Base-by-base conservation (phyloP, 2,888 invertebrate genomes). In the Poecilus cupreus region DNA sequence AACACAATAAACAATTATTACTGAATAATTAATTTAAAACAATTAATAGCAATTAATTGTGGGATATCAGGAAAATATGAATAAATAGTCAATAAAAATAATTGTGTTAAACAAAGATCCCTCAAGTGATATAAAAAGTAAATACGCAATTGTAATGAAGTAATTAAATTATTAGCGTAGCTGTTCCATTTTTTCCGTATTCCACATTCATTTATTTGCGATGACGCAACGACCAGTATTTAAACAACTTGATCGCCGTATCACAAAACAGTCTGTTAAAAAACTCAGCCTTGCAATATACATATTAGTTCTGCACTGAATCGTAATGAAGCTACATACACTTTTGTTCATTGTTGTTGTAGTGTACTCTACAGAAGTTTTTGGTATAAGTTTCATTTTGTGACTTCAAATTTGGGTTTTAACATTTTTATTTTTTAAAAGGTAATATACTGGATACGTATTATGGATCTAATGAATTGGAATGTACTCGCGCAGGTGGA, bases 51-150 rank as follows among this genome's bases (percentile, higher is more conserved):
- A n/a, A n/a, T n/a, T n/a, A n/a, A n/a, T n/a, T n/a, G n/a, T n/a
- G n/a, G n/a, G n/a, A n/a, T n/a, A n/a, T n/a, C n/a, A n/a, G n/a
- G n/a, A n/a, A n/a, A n/a, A n/a, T n/a, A n/a, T n/a, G n/a, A n/a
- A n/a, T n/a, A n/a, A n/a, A n/a, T n/a, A n/a, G n/a, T n/a, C n/a
- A n/a, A 32, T 32, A 32, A 32, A 32, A 6, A 32, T 3, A 32
- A 32, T 6, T 32, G 32, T 32, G 32, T 32, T 49, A 49, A 22
- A 54, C n/a, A n/a, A 13, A 43, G 43, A 43, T 43, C 43, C 1
- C 49, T 54, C 22, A 22, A 10, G 54, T 22, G 54, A 54, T 54
- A 22, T 22, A 54, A 54, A 54, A 54, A 54, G 20, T 54, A 54
- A 54, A 54, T 54, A 54, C 22, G 54, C 22, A 54, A 54, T 54